Evolutionary conservation across 2,888 invertebrate genomes (phyloP), one percentile per base, ranked within the genome.

Genomic region (Lumbricus terrestris): DNA sequence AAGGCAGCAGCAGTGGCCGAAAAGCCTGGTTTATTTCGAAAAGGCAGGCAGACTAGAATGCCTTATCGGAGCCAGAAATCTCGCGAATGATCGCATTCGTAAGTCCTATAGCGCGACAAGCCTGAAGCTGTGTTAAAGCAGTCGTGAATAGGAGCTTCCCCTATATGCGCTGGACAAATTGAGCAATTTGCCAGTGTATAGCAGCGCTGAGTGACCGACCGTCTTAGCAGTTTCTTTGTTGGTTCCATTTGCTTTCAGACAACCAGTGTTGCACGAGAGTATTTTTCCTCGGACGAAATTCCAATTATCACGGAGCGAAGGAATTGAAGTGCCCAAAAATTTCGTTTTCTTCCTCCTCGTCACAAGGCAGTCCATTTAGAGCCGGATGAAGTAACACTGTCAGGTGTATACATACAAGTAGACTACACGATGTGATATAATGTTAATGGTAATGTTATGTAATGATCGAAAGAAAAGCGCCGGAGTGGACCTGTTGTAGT

Each of bases 341-440:
- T 8, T 69, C 29, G 0, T 69, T 69, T 69, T 69, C 29, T 16
- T 29, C 54, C 1, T 69, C n/a, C n/a, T n/a, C n/a, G 69, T 69
- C n/a, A n/a, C 29, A n/a, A 69, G 16, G 69, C 29, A n/a, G n/a
- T n/a, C n/a, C n/a, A n/a, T 1, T 69, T 69, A 69, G 69, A 69
- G 8, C 13, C 8, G n/a, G 0, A n/a, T n/a, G 6, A 0, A n/a
- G 69, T 16, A n/a, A 69, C 29, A 8, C 8, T 69, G 29, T 4
- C n/a, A 29, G 11, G 29, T 29, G 3, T 3, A 8, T n/a, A n/a
- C n/a, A 0, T 29, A n/a, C n/a, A n/a, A 1, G n/a, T 11, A n/a
- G 29, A 54, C 5, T n/a, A 69, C n/a, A n/a, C n/a, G n/a, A n/a
- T n/a, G n/a, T n/a, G n/a, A n/a, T n/a, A n/a, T n/a, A n/a, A n/a